Percentiles rank a stretch among this genome's conserved stretches.
Evolutionary conservation across 2,888 invertebrate species (phyloP).

Genomic region (Polymixis flavicincta): DNA sequence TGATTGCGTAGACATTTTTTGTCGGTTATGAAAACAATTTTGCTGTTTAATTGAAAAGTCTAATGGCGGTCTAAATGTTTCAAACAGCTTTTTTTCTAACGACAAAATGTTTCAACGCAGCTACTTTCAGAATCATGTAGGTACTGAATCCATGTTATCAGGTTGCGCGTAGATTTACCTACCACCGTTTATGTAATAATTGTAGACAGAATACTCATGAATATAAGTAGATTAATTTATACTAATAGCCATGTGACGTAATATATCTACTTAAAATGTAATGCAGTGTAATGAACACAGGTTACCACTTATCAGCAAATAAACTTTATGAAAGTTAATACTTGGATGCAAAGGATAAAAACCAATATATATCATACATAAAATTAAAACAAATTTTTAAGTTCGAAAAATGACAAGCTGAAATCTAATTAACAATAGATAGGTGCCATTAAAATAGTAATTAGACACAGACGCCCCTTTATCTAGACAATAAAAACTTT

Average conservation of each 20-base stretch:
- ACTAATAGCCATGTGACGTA: no score
- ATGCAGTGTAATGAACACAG: no score
- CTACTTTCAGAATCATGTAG: no score
- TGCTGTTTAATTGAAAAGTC: no score
- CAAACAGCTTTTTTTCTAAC: no score
- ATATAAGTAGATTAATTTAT: neutral
- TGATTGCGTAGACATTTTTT: no score
- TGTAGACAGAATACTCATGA: neutral
- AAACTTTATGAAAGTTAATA: neutral
- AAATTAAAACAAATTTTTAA: slow-evolving; percentile 26
- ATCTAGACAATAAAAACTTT: slow-evolving; percentile 67
- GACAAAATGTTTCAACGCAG: no score
- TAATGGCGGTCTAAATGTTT: no score
- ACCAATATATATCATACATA: neutral
- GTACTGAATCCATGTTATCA: no score
- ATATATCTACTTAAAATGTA: neutral
- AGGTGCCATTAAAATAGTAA: slow-evolving; percentile 47
- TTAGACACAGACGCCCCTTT: slow-evolving; percentile 58
- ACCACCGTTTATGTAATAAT: no score
- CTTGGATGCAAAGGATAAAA: neutral
- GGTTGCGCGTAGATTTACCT: no score
- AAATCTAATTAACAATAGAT: slow-evolving; percentile 26
- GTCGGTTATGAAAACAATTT: no score
- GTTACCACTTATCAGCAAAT: neutral
- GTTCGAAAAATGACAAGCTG: slow-evolving; percentile 9